These are phyloP conservation scores for Ennomos erosarius DNA, from an alignment of 2,888 invertebrate genomes.

Conservation along the genomic window DNA sequence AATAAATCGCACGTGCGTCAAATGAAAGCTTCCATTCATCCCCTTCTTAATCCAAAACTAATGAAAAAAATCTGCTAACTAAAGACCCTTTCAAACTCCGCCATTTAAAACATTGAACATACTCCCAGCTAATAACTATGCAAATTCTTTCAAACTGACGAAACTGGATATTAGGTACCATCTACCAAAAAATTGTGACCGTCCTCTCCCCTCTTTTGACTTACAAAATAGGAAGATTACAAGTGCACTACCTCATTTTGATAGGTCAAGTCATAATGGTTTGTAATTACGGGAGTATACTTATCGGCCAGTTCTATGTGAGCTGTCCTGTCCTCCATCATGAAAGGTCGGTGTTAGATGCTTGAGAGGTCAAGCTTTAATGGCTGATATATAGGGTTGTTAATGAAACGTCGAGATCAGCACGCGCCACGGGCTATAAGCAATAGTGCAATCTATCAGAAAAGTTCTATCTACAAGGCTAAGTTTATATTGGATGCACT, in stretches of 20 bases:
- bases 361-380: conserved; percentile 30
- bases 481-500: no score
- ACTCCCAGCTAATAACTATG: conserved; percentile 69
- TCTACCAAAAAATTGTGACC: conserved; percentile 11
- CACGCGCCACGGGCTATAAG: conserved; percentile 53
- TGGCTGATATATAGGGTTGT: conserved; percentile 42
- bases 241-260: conserved; percentile 1
- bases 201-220: not conserved
- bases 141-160: conserved; percentile 64
- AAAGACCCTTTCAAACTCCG: conserved; percentile 34
- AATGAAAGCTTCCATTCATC: conserved; percentile 3
- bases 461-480: conserved; percentile 12
- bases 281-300: conserved; percentile 38
- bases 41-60: conserved; percentile 29
- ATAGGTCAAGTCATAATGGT: conserved; percentile 26
- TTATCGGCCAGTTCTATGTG: conserved; percentile 36
- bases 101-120: conserved; percentile 58
- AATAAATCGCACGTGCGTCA: conserved; percentile 26
- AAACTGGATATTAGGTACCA: conserved; percentile 5
- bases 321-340: conserved; percentile 27
- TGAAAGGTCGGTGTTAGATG: not conserved
- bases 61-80: conserved; percentile 31
- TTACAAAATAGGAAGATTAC: not conserved
- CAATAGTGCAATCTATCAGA: conserved; percentile 36
- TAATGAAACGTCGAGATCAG: conserved; percentile 62